These are phyloP conservation scores for Alitta virens DNA, from an alignment of 2,888 invertebrate genomes.

Conservation along the genomic window DNA sequence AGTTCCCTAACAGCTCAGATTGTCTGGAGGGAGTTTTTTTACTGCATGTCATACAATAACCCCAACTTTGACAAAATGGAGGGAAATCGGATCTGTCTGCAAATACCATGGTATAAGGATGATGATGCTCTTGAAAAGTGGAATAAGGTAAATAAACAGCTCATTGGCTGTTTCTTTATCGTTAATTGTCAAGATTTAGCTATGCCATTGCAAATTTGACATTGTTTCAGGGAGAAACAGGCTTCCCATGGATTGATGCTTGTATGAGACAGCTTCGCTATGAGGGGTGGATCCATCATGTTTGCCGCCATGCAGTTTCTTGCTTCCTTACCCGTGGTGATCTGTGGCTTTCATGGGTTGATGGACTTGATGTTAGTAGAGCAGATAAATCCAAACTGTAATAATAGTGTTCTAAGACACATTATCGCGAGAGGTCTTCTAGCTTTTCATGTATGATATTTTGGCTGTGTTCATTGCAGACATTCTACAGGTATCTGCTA, in stretches of 20 bases:
- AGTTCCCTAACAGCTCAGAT: constrained; percentile 62
- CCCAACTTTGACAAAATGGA: constrained; percentile 69
- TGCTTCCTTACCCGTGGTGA: constrained; percentile 52
- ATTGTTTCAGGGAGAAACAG: constrained; percentile 43
- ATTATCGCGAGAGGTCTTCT: no score
- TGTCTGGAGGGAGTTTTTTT: constrained; percentile 77
- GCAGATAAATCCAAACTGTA: background rate
- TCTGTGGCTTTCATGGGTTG: constrained; percentile 49
- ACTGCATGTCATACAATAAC: constrained; percentile 75
- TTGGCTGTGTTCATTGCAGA: constrained; percentile 31
- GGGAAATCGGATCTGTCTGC: constrained; percentile 71
- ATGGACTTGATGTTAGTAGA: constrained; percentile 41
- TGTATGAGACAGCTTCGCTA: constrained; percentile 46
- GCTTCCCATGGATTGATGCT: constrained; percentile 53
- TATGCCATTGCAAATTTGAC: background rate
- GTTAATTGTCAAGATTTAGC: no score
- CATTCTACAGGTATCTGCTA: constrained; percentile 44
- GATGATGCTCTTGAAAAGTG: constrained; percentile 62
- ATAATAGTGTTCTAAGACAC: no score
- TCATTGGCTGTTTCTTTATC: no score
- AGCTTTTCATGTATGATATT: no score
- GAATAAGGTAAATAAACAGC: constrained; percentile 57
- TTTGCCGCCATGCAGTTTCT: constrained; percentile 44
- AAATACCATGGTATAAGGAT: constrained; percentile 67
- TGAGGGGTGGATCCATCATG: constrained; percentile 53